Evolutionary conservation across 1,140 invertebrate genomes (phyloP), one percentile per base, ranked within the genome.

Genomic region (Laupala kohalensis): DNA sequence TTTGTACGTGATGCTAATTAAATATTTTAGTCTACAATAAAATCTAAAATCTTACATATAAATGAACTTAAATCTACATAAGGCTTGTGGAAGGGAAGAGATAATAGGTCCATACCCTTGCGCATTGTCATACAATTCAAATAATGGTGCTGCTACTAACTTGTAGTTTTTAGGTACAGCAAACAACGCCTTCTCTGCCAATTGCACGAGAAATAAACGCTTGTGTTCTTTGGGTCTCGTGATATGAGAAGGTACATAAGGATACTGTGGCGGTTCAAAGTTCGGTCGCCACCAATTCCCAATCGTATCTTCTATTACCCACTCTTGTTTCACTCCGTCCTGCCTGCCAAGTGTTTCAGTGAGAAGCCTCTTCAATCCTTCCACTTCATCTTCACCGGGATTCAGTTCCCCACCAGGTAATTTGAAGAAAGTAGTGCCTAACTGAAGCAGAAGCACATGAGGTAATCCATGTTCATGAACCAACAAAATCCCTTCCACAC

Each of bases 261-360:
- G 98, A 84, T 99, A 99, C 79, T 98, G 95, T 29, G 98, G 97
- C 53, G 97, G 97, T 84, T 99, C 98, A 84, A 99, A 99, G 84
- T 99, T 99, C 0, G 98, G 97, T 76, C 98, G 84, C 97, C 97
- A 99, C 98, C 98, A 99, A 81, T 98, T 99, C 9, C 96, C 97
- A 79, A 99, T 97, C 4, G 94, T 96, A 79, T 99, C 97, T 83
- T 99, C 97, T 74, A 99, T 91, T 4, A 95, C 87, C 97, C 97
- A 99, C 77, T 99, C 96, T 79, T 97, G 95, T 74, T 94, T 92
- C n/a, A 96, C 91, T 19, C 95, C 96, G 82, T 99, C 97, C 79
- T 97, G 93, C 76, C 96, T 86, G 27, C 97, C 97, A 64, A 99
- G 83, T 6, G 95, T 98, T 89, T 97, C 91, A 67, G 90, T 94